Conservation (phyloP, 2,113 vertebrate genomes). For the Rostratula benghalensis region DNA sequence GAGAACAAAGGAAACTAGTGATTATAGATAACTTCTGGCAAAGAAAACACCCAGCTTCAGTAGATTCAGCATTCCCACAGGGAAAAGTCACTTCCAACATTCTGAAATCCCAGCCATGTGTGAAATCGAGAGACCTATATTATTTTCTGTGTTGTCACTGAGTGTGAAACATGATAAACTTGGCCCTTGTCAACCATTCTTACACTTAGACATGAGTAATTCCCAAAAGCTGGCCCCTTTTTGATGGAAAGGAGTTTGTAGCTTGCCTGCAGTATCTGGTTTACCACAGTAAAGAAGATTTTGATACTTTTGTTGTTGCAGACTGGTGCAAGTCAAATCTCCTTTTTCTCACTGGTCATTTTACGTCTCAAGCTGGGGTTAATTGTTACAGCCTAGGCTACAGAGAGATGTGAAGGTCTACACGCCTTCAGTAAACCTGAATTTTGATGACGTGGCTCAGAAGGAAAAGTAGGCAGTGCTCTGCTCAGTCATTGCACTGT, state of each 20-base stretch:
- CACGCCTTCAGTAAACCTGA: neutral
- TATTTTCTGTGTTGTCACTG: neutral
- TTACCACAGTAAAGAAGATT: neutral
- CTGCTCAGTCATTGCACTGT: neutral
- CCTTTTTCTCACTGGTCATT: neutral
- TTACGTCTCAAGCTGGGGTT: neutral
- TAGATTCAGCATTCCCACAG: neutral
- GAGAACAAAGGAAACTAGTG: neutral
- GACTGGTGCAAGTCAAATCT: neutral
- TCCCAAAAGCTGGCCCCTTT: neutral
- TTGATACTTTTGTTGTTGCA: neutral
- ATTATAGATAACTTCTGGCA: neutral
- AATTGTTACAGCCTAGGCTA: neutral
- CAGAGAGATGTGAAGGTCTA: neutral
- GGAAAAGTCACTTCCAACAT: neutral
- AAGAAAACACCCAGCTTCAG: neutral
- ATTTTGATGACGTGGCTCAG: neutral
- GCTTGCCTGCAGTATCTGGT: neutral
- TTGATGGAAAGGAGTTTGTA: neutral
- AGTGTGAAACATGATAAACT: neutral
- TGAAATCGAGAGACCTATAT: neutral
- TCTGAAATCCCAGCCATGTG: neutral
- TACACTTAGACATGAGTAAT: neutral
- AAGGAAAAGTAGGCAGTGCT: neutral
- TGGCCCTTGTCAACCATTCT: neutral